A percentile compares a stretch with the other conserved stretches of the same genome.
Conservation (phyloP, 1,140 invertebrate species). For the Drosophila kepulauana region DNA sequence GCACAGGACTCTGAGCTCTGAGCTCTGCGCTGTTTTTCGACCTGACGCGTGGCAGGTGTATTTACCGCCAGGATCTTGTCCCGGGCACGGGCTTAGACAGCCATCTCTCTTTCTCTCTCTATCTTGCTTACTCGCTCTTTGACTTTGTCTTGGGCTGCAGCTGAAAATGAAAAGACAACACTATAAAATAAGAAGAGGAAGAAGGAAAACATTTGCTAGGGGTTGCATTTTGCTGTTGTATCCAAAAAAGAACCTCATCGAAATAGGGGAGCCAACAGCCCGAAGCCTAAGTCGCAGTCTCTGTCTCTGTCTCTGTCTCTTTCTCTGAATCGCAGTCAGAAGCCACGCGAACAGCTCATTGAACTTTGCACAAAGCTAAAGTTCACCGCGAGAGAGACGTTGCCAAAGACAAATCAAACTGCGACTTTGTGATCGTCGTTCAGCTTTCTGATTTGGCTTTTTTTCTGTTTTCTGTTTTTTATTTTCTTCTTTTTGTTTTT, state of each 20-base stretch:
- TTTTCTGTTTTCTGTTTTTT: neutral
- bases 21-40: neutral
- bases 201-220: constrained; percentile 57
- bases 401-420: constrained; percentile 57
- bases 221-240: constrained; percentile 53
- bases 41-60: constrained; percentile 82
- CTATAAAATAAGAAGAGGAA: constrained; percentile 21
- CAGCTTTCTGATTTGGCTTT: constrained; percentile 33
- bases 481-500: too few relatives aligned
- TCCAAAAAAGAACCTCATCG: constrained; percentile 12
- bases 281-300: constrained; percentile 11
- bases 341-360: constrained; percentile 57
- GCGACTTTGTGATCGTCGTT: constrained; percentile 48
- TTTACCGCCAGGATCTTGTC: constrained; percentile 58
- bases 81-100: constrained; percentile 72
- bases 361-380: constrained; percentile 73
- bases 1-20: constrained; percentile 26
- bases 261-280: constrained; percentile 57
- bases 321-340: neutral
- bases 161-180: constrained; percentile 70
- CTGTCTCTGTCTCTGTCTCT: too few relatives aligned
- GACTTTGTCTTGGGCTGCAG: constrained; percentile 47
- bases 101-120: constrained; percentile 26
- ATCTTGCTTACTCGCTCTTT: constrained; percentile 11
- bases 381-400: constrained; percentile 49